Base-by-base conservation (phyloP, 2,797 vertebrate genomes). In the Tarsius wallacei region DNA sequence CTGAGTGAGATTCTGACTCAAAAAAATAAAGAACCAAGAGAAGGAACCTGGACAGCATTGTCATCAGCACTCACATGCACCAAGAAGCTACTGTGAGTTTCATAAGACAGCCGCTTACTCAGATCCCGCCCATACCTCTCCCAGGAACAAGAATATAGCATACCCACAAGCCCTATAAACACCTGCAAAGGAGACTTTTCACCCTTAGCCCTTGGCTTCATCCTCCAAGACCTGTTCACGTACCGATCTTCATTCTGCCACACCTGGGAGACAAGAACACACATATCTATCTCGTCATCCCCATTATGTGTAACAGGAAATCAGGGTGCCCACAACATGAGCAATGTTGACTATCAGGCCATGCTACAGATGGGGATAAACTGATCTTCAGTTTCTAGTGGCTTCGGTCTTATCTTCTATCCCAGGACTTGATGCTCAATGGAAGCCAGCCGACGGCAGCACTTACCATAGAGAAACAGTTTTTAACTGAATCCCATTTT, bases 181-280 rank as follows among this genome's bases (percentile, higher is more conserved):
- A 1, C 24, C 53, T 57, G 0, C 0, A 19, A 36, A 1, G 1
- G 22, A 91, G 22, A 12, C 26, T 6, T 36, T 33, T 53, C 19
- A 71, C 3, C 12, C 90, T 66, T 14, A 21, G 16, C 31, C 24
- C 12, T 57, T 28, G 28, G 26, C 7, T 47, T 78, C 15, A 31
- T 53, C 17, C 59, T 59, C 42, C 15, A 92, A 90, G 64, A 10
- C 55, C 22, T 12, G 7, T 15, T 57, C 17, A 19, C 2, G 10
- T 19, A 28, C 2, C 22, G 2, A 2, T 78, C 33, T 83, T 33
- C 4, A 17, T 22, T 57, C 15, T 26, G 5, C 47, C 19, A n/a
- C 2, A 5, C n/a, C 33, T 33, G 51, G 36, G 74, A 19, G 28
- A 70, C 26, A 81, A 51, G 16, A 86, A 73, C 4, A 51, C 57